Base-by-base conservation (phyloP, 2,888 invertebrate species). In the Ischnus inquisitorius region DNA sequence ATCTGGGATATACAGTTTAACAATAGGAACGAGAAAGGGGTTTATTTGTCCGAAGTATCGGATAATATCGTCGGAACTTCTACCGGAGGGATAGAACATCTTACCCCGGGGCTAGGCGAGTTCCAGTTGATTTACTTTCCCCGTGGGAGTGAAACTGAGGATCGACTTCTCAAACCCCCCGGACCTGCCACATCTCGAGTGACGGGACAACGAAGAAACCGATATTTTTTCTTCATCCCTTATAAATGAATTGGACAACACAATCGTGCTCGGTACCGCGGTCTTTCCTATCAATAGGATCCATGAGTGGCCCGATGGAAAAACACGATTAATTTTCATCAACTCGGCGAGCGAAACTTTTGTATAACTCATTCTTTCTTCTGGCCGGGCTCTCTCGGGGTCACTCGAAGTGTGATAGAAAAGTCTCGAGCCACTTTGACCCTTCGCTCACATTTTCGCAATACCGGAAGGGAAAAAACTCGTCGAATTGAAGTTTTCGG, bases 271-370 rank as follows among this genome's bases (percentile, higher is more conserved):
- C 39, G 34, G 51, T 25, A 12, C 41, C 60, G 46, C 48, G 6
- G 6, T n/a, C 43, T 25, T 16, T 41, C 54, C 10, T 12, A 5
- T 28, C 34, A 19, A 46, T 62, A 46, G 54, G 54, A 72, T 25
- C 10, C 41, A 25, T 41, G 34, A 19, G 54, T 43, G 28, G 60
- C 57, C 51, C 62, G 8, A 34, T 43, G 41, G 48, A 77, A 57
- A 71, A 82, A 82, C 78, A 60, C 54, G 65, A 71, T 82, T 78
- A 72, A 72, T 72, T 78, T 46, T 41, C 43, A 68, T 28, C 34
- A 62, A 25, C 28, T 19, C 5, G 2, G 64, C 51, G 51, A 68
- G 43, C 28, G n/a, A 72, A 72, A 62, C 57, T 72, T 25, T 60
- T 43, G 54, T 19, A 72, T 39, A 39, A n/a, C 25, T 34, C 54